Evolutionary conservation across 2,113 vertebrate genomes (phyloP), one percentile per base, ranked within the genome.

Genomic region (Hemibagrus wyckioides): DNA sequence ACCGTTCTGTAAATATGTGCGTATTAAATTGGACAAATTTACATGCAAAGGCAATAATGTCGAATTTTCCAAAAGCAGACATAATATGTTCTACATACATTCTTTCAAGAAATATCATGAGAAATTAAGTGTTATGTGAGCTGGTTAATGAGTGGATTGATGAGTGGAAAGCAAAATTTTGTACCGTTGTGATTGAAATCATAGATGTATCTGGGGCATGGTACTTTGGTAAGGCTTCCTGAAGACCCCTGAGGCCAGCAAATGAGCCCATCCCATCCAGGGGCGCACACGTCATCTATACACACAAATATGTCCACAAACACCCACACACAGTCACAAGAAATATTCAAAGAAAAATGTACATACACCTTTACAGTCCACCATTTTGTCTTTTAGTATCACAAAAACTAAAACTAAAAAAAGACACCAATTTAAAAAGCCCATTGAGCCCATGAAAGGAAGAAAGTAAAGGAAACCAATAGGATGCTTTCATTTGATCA

Each of bases 131-230:
- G 69, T 41, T 41, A 5, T 25, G 65, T 71, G 7, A n/a, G n/a
- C n/a, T n/a, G n/a, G n/a, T n/a, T n/a, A n/a, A n/a, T n/a, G n/a
- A n/a, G n/a, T n/a, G n/a, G n/a, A n/a, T n/a, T n/a, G n/a, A n/a
- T 13, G 5, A 50, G 2, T 23, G 14, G 17, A n/a, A 48, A 36
- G 10, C 4, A 23, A 48, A 41, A 81, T 15, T 11, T 52, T 11
- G 25, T 93, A 97, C 97, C 97, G 91, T 96, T 96, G 90, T 97
- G 97, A 92, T 98, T 97, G 94, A 98, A 97, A 92, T 98, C 97
- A 48, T 97, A 97, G 89, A 98, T 92, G 87, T 98, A 98, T 88
- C 93, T 82, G 36, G 97, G 97, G 25, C 97, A 98, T 4, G 95
- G 94, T 11, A 97, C 94, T 88, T 94, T 95, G 33, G 92, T 94